phyloP scores from a whole-genome alignment of 2,113 vertebrate species.

The Melanerpes aurifrons region DNA sequence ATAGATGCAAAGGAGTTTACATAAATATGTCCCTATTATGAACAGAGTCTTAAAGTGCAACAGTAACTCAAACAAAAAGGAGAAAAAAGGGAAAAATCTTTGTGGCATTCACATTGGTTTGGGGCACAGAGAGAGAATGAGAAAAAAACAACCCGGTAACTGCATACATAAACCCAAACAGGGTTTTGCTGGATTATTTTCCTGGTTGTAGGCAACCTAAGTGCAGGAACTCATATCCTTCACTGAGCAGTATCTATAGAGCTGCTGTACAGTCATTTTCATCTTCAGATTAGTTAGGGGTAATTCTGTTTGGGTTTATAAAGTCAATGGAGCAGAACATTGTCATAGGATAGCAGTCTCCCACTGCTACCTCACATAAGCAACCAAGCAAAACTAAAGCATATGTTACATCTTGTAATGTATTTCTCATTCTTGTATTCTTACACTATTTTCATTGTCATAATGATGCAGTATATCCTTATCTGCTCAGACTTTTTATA shows the following conservation, averaged over 20 bases:
- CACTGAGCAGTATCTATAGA: constrained; percentile 16
- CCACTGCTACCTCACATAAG: constrained; percentile 69
- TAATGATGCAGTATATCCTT: constrained; percentile 57
- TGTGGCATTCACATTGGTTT: not conserved
- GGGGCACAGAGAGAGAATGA: not conserved
- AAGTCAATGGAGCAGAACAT: constrained; percentile 47
- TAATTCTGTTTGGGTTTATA: constrained; percentile 67
- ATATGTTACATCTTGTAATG: constrained; percentile 75
- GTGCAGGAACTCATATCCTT: not conserved
- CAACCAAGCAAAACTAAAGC: constrained; percentile 75
- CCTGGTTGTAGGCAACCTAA: not conserved
- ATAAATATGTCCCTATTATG: not conserved
- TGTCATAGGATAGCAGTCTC: constrained; percentile 55
- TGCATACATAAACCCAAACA: not conserved
- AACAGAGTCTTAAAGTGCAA: not conserved
- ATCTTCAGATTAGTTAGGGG: not conserved
- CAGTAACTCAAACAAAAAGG: not conserved
- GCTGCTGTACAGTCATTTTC: not conserved
- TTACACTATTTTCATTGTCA: constrained; percentile 75
- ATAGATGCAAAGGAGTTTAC: not conserved
- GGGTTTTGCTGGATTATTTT: not conserved
- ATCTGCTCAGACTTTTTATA: constrained; percentile 69
- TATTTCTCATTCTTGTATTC: constrained; percentile 65
- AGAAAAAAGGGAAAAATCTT: not conserved
- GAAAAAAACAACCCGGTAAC: not conserved